Evolutionary conservation across 2,797 vertebrate species (phyloP).

Genomic region (Rachycentron canadum): DNA sequence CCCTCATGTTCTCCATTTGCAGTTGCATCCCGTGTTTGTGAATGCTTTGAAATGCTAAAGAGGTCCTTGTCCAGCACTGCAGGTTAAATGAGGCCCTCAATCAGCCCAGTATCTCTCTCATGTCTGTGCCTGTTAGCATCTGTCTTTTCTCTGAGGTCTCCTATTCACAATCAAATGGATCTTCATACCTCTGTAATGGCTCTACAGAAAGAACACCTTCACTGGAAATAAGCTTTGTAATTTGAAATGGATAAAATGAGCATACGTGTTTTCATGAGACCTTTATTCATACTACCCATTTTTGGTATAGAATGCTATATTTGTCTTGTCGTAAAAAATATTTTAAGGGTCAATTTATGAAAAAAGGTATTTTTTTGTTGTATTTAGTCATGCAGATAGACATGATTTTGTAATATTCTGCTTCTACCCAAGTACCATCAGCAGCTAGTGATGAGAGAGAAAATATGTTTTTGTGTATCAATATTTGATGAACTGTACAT

Average conservation of each 20-base stretch:
- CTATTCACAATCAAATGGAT: slow-evolving; percentile 62
- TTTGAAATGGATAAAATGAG: slow-evolving; percentile 37
- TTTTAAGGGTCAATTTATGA: background rate
- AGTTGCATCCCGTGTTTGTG: slow-evolving; percentile 29
- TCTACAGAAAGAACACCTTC: slow-evolving; percentile 44
- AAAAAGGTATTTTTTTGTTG: background rate
- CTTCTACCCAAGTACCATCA: background rate
- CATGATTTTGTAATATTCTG: background rate
- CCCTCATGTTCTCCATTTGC: slow-evolving; percentile 33
- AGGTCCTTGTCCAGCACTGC: slow-evolving; percentile 34
- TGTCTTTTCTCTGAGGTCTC: slow-evolving; percentile 39
- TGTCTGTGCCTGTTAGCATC: slow-evolving; percentile 44
- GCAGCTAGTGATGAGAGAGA: background rate
- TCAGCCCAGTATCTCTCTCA: slow-evolving; percentile 58
- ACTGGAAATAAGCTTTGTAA: slow-evolving; percentile 53
- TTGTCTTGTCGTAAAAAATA: slow-evolving; percentile 5
- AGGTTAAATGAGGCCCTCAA: slow-evolving; percentile 60
- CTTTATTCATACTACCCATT: slow-evolving; percentile 22
- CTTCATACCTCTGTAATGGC: slow-evolving; percentile 57
- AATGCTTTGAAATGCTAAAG: slow-evolving; percentile 84
- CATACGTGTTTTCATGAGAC: slow-evolving; percentile 26
- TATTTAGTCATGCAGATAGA: background rate
- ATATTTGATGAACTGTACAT: background rate
- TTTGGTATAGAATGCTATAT: background rate
- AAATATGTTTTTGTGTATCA: background rate